Percentiles rank a stretch among this genome's conserved stretches.
Conservation (phyloP, 2,113 vertebrate genomes). For the Scatophagus argus region DNA sequence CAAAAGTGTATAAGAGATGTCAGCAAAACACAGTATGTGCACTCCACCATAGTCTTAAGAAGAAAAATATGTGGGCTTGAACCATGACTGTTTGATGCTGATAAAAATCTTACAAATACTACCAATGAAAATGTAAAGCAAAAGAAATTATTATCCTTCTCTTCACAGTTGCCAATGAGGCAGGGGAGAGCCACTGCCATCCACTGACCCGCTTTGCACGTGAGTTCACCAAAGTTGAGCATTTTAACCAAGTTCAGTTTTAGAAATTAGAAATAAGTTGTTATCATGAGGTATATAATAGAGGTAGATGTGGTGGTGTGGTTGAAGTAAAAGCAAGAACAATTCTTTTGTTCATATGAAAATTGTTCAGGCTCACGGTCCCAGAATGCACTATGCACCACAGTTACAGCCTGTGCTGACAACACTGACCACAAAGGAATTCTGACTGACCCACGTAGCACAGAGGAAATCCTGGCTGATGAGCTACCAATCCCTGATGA, state of each 20-base stretch:
- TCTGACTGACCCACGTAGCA: slow-evolving; percentile 82
- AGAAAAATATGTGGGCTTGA: too few relatives aligned
- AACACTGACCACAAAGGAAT: slow-evolving; percentile 83
- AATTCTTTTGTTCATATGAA: not conserved
- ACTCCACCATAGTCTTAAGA: too few relatives aligned
- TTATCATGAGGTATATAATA: not conserved
- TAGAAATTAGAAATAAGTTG: not conserved
- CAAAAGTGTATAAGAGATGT: too few relatives aligned
- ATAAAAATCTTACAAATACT: too few relatives aligned
- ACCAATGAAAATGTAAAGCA: not conserved
- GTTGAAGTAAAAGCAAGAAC: not conserved
- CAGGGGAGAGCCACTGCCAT: slow-evolving; percentile 82
- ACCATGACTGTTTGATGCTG: too few relatives aligned
- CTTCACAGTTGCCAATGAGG: slow-evolving; percentile 90
- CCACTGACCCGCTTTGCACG: slow-evolving; percentile 87
- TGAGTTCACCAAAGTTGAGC: slow-evolving; percentile 79
- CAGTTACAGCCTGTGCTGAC: slow-evolving; percentile 79
- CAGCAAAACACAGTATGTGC: too few relatives aligned
- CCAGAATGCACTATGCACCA: slow-evolving; percentile 90
- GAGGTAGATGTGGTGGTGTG: not conserved
- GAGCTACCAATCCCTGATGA: slow-evolving; percentile 87
- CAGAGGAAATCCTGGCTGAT: slow-evolving; percentile 92
- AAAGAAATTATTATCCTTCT: slow-evolving; percentile 21
- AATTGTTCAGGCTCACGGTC: slow-evolving; percentile 89
- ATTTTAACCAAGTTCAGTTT: not conserved